phyloP scores from a whole-genome alignment of 35 echinoderm and acorn worm species.

The Stichopus chloronotus region DNA sequence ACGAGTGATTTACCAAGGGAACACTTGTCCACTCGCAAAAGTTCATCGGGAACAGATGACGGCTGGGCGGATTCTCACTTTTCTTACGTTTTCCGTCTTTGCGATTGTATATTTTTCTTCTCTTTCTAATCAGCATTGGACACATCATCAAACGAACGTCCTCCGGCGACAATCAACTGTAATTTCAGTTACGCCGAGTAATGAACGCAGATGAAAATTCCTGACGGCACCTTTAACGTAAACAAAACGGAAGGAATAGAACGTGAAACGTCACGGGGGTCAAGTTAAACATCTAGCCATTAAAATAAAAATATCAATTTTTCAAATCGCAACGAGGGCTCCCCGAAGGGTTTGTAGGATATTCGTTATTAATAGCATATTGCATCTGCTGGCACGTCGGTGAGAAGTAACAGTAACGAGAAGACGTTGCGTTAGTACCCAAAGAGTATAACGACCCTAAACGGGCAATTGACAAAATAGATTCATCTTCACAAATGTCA shows the following conservation, averaged over 20 bases:
- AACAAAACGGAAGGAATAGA: background rate
- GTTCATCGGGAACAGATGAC: background rate
- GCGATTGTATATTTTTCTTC: too few species aligned
- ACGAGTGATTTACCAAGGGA: too few species aligned
- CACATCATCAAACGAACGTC: background rate
- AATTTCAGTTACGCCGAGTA: background rate
- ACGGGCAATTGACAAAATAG: too few species aligned
- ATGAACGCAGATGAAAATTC: background rate
- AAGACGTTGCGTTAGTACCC: too few species aligned
- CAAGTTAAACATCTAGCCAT: background rate
- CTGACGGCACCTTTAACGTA: background rate
- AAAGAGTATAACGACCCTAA: too few species aligned
- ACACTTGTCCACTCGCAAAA: background rate
- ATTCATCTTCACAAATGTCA: too few species aligned
- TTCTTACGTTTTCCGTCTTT: too few species aligned
- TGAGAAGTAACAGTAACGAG: too few species aligned
- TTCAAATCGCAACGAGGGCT: background rate
- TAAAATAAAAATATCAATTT: slow-evolving; percentile 8
- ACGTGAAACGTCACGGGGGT: slow-evolving; percentile 1
- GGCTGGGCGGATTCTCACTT: too few species aligned
- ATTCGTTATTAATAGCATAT: background rate
- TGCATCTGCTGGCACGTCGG: too few species aligned
- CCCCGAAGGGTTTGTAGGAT: background rate
- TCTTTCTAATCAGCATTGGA: background rate
- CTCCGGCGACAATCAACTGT: slow-evolving; percentile 2